A percentile compares a stretch with the other conserved stretches of the same genome.
phyloP scores from a whole-genome alignment of 1,140 invertebrate species.

The Ceratoteleas bidentatus region DNA sequence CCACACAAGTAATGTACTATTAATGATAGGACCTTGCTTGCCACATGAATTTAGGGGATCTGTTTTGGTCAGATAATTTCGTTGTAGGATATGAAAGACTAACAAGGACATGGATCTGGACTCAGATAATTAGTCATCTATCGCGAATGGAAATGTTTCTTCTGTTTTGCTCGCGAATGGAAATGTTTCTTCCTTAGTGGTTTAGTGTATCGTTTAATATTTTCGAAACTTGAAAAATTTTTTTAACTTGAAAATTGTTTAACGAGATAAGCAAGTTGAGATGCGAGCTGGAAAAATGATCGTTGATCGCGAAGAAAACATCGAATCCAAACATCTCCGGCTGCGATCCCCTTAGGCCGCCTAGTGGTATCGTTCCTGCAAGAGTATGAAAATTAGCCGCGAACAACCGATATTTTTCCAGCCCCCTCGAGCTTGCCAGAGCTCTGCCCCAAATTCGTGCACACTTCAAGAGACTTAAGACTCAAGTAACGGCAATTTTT shows the following conservation, averaged over 20 bases:
- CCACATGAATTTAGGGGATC: constrained; percentile 61
- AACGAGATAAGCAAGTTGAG: constrained; percentile 41
- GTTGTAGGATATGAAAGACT: constrained; percentile 30
- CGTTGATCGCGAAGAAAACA: constrained; percentile 72
- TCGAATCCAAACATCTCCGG: constrained; percentile 58
- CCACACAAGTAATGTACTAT: constrained; percentile 80
- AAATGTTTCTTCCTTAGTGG: constrained; percentile 15
- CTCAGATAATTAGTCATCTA: constrained; percentile 30
- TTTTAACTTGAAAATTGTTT: too few species aligned
- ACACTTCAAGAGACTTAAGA: constrained; percentile 71
- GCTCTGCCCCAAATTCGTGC: constrained; percentile 62
- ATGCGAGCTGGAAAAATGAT: constrained; percentile 79
- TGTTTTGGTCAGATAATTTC: constrained; percentile 43
- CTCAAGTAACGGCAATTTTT: constrained; percentile 74
- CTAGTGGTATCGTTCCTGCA: constrained; percentile 74
- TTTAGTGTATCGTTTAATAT: constrained; percentile 25
- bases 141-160: constrained; percentile 38
- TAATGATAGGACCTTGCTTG: constrained; percentile 72
- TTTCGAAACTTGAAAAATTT: too few species aligned
- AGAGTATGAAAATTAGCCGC: constrained; percentile 72
- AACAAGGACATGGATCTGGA: constrained; percentile 32
- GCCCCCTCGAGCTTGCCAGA: constrained; percentile 59
- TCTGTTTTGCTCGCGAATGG: constrained; percentile 24
- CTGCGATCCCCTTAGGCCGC: constrained; percentile 62
- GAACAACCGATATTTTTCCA: constrained; percentile 80